These are phyloP conservation scores for Microtus pennsylvanicus DNA, from an alignment of 2,113 vertebrate genomes.

Conservation along the genomic window DNA sequence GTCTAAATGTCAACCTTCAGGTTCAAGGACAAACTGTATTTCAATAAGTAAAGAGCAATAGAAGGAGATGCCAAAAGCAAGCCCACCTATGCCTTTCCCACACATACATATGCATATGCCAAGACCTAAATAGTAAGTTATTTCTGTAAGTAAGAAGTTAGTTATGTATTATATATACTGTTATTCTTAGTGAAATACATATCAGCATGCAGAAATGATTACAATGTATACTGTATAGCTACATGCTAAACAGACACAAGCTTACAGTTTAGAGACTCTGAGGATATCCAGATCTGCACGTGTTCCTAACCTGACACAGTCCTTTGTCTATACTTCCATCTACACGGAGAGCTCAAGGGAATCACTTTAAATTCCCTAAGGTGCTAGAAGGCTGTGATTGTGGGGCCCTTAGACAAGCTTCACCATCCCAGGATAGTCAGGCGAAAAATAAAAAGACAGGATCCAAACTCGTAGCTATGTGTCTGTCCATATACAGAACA, in stretches of 20 bases:
- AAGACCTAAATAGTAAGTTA: not conserved
- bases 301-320: not conserved
- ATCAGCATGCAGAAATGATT: not conserved
- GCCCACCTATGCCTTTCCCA: not conserved
- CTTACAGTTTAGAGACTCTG: not conserved
- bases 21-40: not conserved
- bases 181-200: slow-evolving; percentile 4
- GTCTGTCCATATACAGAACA: not conserved
- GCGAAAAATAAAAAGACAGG: not conserved
- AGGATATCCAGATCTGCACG: not conserved
- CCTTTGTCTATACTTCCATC: not conserved
- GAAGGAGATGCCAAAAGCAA: not conserved
- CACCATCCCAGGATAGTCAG: not conserved
- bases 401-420: slow-evolving; percentile 5
- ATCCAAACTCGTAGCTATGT: not conserved
- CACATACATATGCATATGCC: not conserved
- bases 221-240: not conserved
- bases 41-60: not conserved
- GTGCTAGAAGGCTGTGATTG: not conserved
- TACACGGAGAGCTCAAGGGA: not conserved
- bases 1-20: not conserved
- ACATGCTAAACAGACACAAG: not conserved
- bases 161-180: not conserved
- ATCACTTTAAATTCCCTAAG: not conserved
- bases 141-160: not conserved